Base-by-base conservation (phyloP, 2,888 invertebrate genomes). In the Caenorhabditis sp. region DNA sequence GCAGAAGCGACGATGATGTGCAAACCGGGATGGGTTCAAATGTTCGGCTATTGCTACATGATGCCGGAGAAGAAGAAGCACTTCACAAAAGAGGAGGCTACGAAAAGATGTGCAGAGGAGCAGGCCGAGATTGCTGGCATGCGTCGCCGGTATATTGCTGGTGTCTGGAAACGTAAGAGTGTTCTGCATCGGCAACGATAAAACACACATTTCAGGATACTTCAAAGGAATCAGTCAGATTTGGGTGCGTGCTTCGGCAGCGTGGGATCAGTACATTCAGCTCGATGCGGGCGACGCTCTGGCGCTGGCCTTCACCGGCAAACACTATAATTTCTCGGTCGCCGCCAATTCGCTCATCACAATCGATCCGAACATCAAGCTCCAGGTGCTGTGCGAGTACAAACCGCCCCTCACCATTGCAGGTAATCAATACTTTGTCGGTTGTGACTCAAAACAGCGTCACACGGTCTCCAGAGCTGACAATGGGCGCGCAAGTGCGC, bases 1-100 rank as follows among this genome's bases (percentile, higher is more conserved):
- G 15, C 43, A 56, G 56, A 58, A 45, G 58, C 58, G 15, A 58
- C 58, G 1, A 20, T 58, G 20, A 46, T 35, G 22, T 58, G 58
- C 26, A 3, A 32, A 6, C 7, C 24, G 1, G 58, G 58, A 32
- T 58, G 58, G 58, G 20, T 13, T 4, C 58, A 58, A 27, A 58
- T 58, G 58, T 58, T 58, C 35, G 58, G 58, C 15, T 15, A 35
- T 22, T 58, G 58, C 22, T 58, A 22, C 8, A 15, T n/a, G 22
- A 45, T 46, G 32, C 22, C 24, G 15, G 39, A 35, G n/a, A 24
- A 39, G 8, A 2, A 1, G 20, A 6, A 20, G 9, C 2, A 22
- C 20, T 9, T 43, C 20, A 22, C 20, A 9, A 4, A 11, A 1
- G 43, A 2, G 20, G 11, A 20, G 22, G 43, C 43, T 8, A 1